These are phyloP conservation scores for Myiopsitta monachus DNA, from an alignment of 2,113 vertebrate species.

Conservation along the genomic window DNA sequence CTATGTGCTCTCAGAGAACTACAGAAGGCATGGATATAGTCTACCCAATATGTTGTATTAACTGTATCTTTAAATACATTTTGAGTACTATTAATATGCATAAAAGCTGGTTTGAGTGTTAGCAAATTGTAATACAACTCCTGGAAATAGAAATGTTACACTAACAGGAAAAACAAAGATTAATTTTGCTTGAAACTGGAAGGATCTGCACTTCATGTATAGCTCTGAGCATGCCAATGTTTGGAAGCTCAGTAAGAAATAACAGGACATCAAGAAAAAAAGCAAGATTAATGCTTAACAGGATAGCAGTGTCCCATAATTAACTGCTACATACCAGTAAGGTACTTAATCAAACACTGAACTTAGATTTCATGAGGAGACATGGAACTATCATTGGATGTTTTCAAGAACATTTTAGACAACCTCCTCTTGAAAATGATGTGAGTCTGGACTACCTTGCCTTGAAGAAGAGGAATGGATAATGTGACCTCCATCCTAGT, in stretches of 20 bases:
- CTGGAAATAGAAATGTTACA: background rate
- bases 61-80: background rate
- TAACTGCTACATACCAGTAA: background rate
- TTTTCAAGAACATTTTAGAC: background rate
- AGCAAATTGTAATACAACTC: background rate
- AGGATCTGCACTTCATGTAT: accelerated
- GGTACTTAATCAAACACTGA: background rate
- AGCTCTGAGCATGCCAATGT: background rate
- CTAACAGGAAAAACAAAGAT: background rate
- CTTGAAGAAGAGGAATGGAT: background rate
- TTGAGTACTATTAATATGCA: background rate
- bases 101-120: background rate
- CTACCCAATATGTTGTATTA: background rate
- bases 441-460: background rate
- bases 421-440: background rate
- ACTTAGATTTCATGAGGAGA: background rate
- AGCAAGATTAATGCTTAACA: background rate
- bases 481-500: background rate
- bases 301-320: background rate
- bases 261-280: background rate
- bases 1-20: background rate
- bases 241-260: background rate
- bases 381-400: background rate
- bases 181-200: background rate
- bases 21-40: background rate